Conservation (phyloP, 1,140 invertebrate species). For the Drosophila oshimai region DNA sequence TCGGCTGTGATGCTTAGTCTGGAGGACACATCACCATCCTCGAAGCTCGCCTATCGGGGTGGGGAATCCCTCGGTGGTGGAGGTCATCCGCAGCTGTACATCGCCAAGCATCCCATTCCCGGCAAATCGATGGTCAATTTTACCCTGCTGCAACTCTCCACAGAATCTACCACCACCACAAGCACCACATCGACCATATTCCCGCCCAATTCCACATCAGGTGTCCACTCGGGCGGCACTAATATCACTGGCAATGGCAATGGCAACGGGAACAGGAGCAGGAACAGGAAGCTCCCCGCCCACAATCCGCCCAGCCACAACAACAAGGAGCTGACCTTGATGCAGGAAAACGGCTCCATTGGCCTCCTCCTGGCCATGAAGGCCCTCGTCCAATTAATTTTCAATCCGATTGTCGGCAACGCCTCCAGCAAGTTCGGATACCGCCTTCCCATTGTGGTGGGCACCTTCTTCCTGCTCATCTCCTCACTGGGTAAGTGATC, state of each 20-base stretch:
- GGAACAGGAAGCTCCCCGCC: constrained; percentile 15
- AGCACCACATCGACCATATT: neutral
- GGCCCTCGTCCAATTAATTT: constrained; percentile 92
- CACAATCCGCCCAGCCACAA: constrained; percentile 12
- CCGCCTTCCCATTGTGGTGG: constrained; percentile 91
- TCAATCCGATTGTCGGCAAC: constrained; percentile 92
- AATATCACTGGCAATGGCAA: constrained; percentile 28
- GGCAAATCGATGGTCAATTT: constrained; percentile 83
- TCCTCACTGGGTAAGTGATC: constrained; percentile 90
- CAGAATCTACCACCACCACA: constrained; percentile 24
- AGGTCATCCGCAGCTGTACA: constrained; percentile 44
- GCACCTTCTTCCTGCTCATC: constrained; percentile 91
- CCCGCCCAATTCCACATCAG: constrained; percentile 14
- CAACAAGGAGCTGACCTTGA: constrained; percentile 37
- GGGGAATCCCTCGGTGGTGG: neutral
- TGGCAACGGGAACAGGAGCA: constrained; percentile 2
- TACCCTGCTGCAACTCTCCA: constrained; percentile 57
- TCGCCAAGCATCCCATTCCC: constrained; percentile 83
- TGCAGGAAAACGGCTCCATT: constrained; percentile 88
- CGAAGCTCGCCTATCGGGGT: constrained; percentile 36
- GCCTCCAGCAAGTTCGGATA: constrained; percentile 88
- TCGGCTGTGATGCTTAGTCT: constrained; percentile 6
- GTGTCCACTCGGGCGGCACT: constrained; percentile 54
- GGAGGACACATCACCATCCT: constrained; percentile 6
- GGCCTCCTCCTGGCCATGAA: constrained; percentile 93